Evolutionary conservation across 2,888 invertebrate genomes (phyloP).

Genomic region (Ypsolopha sequella): DNA sequence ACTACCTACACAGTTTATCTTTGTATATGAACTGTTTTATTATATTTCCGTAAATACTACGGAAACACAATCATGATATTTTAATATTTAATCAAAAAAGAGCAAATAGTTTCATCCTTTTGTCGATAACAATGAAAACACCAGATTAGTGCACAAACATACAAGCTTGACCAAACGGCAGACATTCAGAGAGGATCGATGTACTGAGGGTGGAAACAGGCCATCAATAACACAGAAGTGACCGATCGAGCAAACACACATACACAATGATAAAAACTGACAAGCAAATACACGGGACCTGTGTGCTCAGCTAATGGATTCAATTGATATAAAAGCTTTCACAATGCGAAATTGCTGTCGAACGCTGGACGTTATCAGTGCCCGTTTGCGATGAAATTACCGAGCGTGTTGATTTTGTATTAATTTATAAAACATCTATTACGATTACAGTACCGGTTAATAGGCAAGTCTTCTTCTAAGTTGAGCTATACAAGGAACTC

Average conservation of each 20-base stretch:
- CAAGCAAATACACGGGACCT: constrained; percentile 64
- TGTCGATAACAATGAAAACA: neutral
- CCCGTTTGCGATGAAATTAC: constrained; percentile 30
- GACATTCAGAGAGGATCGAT: neutral
- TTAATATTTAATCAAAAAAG: neutral
- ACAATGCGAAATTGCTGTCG: constrained; percentile 47
- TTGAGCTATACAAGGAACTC: no score
- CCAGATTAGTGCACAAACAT: neutral
- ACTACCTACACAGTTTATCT: constrained; percentile 38
- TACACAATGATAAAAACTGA: constrained; percentile 69
- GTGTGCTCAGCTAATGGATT: constrained; percentile 70
- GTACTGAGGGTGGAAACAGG: constrained; percentile 30
- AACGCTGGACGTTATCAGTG: constrained; percentile 34
- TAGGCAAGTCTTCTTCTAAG: no score
- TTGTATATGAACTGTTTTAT: no score
- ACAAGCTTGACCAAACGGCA: neutral
- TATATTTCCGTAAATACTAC: no score
- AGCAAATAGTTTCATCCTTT: neutral
- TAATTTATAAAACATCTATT: constrained; percentile 1
- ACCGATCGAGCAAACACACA: constrained; percentile 64
- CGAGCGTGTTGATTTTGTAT: constrained; percentile 13
- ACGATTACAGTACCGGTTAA: neutral
- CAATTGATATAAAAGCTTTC: constrained; percentile 71
- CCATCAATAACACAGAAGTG: constrained; percentile 65
- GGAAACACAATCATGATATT: neutral